These are phyloP conservation scores for Hecatera dysodea DNA, from an alignment of 2,888 invertebrate genomes.

Conservation along the genomic window DNA sequence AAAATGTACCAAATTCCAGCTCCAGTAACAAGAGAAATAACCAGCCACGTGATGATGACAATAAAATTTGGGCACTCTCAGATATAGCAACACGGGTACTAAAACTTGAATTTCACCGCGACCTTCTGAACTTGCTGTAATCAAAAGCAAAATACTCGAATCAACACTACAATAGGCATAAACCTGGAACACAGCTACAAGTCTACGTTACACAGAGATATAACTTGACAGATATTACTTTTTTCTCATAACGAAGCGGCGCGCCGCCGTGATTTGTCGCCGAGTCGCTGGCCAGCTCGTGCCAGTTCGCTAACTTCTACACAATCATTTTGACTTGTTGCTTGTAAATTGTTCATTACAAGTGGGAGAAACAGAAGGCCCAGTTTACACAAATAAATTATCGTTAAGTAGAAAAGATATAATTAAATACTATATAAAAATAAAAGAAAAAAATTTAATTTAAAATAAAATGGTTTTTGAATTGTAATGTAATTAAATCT, in stretches of 20 bases:
- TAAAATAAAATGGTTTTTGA: too few relatives aligned
- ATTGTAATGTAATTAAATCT: too few relatives aligned
- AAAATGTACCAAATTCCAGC: too few relatives aligned
- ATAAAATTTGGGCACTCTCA: too few relatives aligned
- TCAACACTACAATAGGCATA: constrained; percentile 5
- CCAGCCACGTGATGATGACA: neutral
- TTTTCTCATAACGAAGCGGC: constrained; percentile 47
- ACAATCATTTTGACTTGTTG: constrained; percentile 65
- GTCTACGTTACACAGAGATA: constrained; percentile 16
- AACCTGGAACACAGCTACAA: constrained; percentile 5
- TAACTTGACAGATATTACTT: constrained; percentile 52
- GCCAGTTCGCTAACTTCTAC: constrained; percentile 44
- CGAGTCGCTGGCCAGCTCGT: constrained; percentile 17
- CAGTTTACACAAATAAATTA: neutral
- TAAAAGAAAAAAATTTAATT: too few relatives aligned
- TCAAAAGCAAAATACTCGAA: constrained; percentile 37
- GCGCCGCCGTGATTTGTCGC: constrained; percentile 47
- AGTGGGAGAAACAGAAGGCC: constrained; percentile 6
- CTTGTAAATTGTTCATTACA: constrained; percentile 43
- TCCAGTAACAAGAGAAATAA: too few relatives aligned
- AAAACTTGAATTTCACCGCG: constrained; percentile 15
- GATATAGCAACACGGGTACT: too few relatives aligned
- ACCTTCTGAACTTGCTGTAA: neutral
- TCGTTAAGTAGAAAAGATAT: too few relatives aligned
- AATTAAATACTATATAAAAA: too few relatives aligned